Conservation (phyloP, 30 jellyfish, hydroid and myxozoan species). For the Sanderia malayensis region DNA sequence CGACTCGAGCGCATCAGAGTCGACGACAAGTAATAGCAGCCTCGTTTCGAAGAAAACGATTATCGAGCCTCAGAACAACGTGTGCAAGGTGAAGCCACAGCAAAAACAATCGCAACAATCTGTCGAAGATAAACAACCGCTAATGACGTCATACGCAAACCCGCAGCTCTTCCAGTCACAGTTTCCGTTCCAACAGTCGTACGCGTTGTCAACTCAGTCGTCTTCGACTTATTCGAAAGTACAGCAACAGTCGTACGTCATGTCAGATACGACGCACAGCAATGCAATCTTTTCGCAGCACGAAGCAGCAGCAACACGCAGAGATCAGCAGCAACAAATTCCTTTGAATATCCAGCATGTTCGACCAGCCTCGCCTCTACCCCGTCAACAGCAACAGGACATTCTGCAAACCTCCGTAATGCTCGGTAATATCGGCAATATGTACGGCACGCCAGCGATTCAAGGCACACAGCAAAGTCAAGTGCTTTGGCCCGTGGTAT, state of each 20-base stretch:
- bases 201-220: slow-evolving; percentile 44
- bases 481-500: slow-evolving; percentile 85
- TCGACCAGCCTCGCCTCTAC: slow-evolving; percentile 68
- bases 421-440: slow-evolving; percentile 30
- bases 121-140: slow-evolving; percentile 34
- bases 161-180: slow-evolving; percentile 50
- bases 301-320: slow-evolving; percentile 46
- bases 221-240: slow-evolving; percentile 18
- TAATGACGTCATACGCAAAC: slow-evolving; percentile 32
- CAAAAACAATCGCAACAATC: slow-evolving; percentile 69
- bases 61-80: slow-evolving; percentile 69
- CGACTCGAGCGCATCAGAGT: slow-evolving; percentile 34
- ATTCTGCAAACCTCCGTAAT: slow-evolving; percentile 32
- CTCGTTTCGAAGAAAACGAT: slow-evolving; percentile 37
- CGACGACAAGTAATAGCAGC: slow-evolving; percentile 8
- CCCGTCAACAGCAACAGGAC: slow-evolving; percentile 77
- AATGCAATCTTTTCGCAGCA: slow-evolving; percentile 25
- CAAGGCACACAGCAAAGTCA: slow-evolving; percentile 74
- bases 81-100: slow-evolving; percentile 95
- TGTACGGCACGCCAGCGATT: slow-evolving; percentile 66
- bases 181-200: slow-evolving; percentile 41
- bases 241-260: slow-evolving; percentile 42
- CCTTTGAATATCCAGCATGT: slow-evolving; percentile 53
- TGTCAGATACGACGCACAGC: slow-evolving; percentile 31
- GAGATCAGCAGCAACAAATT: slow-evolving; percentile 57